phyloP scores from a whole-genome alignment of 2,888 invertebrate genomes.

The Athetis lepigone region DNA sequence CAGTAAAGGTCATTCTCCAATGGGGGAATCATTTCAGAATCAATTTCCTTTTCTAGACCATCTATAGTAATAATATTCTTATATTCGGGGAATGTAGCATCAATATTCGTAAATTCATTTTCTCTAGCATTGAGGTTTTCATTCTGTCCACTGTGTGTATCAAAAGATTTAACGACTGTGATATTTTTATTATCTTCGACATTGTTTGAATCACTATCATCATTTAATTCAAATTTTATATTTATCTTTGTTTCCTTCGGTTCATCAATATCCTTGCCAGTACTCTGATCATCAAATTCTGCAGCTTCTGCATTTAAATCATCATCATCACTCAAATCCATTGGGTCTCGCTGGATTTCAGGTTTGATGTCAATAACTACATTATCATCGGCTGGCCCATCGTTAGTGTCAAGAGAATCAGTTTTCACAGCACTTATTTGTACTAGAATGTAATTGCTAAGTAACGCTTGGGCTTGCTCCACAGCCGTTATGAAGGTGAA shows the following conservation, averaged over 20 bases:
- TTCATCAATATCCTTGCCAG: no score
- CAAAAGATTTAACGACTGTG: neutral
- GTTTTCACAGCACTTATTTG: constrained; percentile 65
- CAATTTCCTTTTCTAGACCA: neutral
- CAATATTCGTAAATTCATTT: neutral
- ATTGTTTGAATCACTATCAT: neutral
- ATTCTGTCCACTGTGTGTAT: neutral
- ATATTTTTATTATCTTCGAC: neutral
- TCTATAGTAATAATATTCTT: neutral
- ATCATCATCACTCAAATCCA: constrained; percentile 2
- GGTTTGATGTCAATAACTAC: neutral
- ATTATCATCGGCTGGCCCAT: constrained; percentile 1
- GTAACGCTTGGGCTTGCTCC: constrained; percentile 72
- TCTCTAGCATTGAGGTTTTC: neutral
- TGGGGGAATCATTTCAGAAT: neutral
- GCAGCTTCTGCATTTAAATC: neutral
- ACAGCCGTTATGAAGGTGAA: constrained; percentile 73
- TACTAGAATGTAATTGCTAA: constrained; percentile 63
- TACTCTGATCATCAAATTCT: neutral
- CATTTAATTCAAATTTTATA: constrained; percentile 2
- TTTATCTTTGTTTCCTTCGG: neutral
- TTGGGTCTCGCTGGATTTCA: constrained; percentile 1
- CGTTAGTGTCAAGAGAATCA: constrained; percentile 46
- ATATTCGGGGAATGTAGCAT: neutral
- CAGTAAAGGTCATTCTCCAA: neutral